A percentile compares a stretch with the other conserved stretches of the same genome.
phyloP scores from a whole-genome alignment of 2,113 vertebrate genomes.

The Pongo abelii region DNA sequence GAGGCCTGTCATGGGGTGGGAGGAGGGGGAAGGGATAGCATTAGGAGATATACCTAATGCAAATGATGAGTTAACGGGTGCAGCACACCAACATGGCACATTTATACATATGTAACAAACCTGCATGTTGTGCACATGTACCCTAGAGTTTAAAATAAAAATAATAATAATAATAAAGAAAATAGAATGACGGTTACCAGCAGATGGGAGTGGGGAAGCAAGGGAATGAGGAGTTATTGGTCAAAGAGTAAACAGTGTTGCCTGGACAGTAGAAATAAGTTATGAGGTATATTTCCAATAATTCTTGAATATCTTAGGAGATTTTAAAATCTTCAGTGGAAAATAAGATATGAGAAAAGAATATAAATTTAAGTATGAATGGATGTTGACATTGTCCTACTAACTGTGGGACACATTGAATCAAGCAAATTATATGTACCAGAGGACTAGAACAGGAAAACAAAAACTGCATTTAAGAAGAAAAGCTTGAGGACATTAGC shows the following conservation, averaged over 20 bases:
- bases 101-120: too few species aligned
- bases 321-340: background rate
- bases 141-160: too few species aligned
- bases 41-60: too few species aligned
- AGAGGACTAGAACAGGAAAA: background rate
- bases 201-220: background rate
- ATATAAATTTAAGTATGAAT: background rate
- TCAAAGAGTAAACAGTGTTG: background rate
- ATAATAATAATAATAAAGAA: too few species aligned
- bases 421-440: background rate
- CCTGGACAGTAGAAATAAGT: background rate
- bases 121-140: too few species aligned
- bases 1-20: fast-evolving
- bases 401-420: background rate
- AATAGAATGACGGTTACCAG: background rate
- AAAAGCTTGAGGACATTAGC: background rate
- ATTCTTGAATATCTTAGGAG: background rate
- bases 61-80: too few species aligned
- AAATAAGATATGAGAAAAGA: background rate
- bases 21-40: too few species aligned
- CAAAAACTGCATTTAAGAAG: background rate
- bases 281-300: background rate
- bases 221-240: background rate
- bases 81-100: too few species aligned
- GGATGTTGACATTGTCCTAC: background rate